These are phyloP conservation scores for Acholoe squamosa DNA, from an alignment of 2,888 invertebrate genomes.

Conservation along the genomic window DNA sequence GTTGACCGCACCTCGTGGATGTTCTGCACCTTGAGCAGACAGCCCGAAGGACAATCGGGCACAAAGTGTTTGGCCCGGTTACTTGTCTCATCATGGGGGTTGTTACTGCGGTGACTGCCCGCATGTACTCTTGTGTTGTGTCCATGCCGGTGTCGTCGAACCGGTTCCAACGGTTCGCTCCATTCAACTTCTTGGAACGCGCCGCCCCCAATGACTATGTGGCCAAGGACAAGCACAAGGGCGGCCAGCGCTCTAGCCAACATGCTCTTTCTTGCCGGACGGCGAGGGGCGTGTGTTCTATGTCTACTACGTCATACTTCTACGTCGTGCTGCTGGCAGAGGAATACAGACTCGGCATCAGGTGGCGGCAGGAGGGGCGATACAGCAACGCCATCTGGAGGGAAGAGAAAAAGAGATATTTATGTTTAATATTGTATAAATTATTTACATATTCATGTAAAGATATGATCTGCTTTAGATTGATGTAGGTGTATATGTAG, in stretches of 20 bases:
- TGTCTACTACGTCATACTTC: slow-evolving; percentile 16
- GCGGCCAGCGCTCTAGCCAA: slow-evolving; percentile 42
- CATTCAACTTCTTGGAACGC: slow-evolving; percentile 26
- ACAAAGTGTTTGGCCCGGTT: slow-evolving; percentile 22
- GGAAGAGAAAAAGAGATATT: background rate
- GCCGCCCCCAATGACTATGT: slow-evolving; percentile 18
- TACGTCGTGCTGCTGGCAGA: slow-evolving; percentile 22
- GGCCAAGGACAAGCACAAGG: slow-evolving; percentile 51
- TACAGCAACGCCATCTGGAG: slow-evolving; percentile 42
- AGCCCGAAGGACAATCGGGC: slow-evolving; percentile 87
- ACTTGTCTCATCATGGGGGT: background rate
- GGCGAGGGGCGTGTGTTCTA: background rate
- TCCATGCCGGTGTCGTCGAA: slow-evolving; percentile 20
- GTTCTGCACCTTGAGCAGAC: slow-evolving; percentile 62
- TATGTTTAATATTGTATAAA: no score
- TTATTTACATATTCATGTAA: no score
- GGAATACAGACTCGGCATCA: background rate
- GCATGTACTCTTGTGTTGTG: background rate
- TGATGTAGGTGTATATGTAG: no score
- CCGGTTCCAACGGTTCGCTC: slow-evolving; percentile 1
- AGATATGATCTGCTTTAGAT: no score
- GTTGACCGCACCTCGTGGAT: slow-evolving; percentile 60
- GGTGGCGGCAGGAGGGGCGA: slow-evolving; percentile 1
- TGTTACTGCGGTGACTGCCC: background rate
- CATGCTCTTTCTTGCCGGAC: slow-evolving; percentile 55